phyloP scores from a whole-genome alignment of 2,797 vertebrate species.

The Amniataba percoides region DNA sequence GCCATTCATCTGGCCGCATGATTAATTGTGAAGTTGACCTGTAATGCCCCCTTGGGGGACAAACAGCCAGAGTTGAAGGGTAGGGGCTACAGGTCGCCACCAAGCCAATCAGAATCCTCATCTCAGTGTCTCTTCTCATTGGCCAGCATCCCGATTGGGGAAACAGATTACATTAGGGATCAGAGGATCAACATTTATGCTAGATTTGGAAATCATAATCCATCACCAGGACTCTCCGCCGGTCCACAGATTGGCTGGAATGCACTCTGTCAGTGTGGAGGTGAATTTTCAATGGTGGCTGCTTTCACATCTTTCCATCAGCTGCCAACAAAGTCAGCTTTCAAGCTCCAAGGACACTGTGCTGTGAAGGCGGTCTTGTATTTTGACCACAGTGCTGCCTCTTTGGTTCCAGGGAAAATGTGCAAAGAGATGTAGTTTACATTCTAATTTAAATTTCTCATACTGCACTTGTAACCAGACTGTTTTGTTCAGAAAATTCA shows the following conservation, averaged over 20 bases:
- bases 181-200: conserved; percentile 57
- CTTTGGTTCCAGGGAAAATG: conserved; percentile 20
- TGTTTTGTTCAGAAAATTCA: conserved; percentile 26
- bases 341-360: conserved; percentile 1
- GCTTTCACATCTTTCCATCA: conserved; percentile 21
- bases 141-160: conserved; percentile 26
- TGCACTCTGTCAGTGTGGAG: conserved; percentile 1
- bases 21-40: conserved; percentile 72
- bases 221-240: conserved; percentile 26
- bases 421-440: conserved; percentile 29
- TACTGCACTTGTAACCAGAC: conserved; percentile 3
- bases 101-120: conserved; percentile 62
- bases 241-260: conserved; percentile 28
- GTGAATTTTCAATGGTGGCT: not conserved
- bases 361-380: not conserved
- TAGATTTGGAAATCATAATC: conserved; percentile 59
- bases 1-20: conserved; percentile 41
- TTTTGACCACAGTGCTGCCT: not conserved
- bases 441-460: conserved; percentile 5
- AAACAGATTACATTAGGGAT: conserved; percentile 62
- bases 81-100: conserved; percentile 56
- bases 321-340: not conserved
- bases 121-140: conserved; percentile 42
- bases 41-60: conserved; percentile 60
- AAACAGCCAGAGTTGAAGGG: conserved; percentile 40